A percentile compares a stretch with the other conserved stretches of the same genome.
Conservation (phyloP, 2,797 vertebrate genomes). For the Dipus sagitta region DNA sequence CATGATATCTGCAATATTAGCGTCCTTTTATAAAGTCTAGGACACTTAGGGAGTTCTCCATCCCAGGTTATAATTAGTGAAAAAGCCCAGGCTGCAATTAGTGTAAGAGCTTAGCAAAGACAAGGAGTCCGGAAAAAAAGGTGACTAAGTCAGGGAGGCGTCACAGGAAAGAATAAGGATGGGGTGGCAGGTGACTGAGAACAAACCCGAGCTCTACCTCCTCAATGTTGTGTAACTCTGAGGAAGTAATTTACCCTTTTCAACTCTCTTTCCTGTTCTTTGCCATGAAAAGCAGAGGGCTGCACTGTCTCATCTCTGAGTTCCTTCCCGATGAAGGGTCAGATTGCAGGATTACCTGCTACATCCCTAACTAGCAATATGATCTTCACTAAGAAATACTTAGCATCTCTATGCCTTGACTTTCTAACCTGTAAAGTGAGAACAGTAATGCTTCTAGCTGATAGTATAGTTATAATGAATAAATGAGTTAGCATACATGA, state of each 20-base stretch:
- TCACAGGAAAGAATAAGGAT: not conserved
- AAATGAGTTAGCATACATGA: not conserved
- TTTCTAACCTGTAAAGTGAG: constrained; percentile 41
- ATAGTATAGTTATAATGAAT: not conserved
- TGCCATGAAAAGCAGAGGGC: not conserved
- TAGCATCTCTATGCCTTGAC: not conserved
- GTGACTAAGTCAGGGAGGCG: not conserved
- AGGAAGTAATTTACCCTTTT: not conserved
- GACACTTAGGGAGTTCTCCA: not conserved
- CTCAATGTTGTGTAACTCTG: not conserved
- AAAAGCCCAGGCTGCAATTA: not conserved
- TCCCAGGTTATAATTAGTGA: not conserved
- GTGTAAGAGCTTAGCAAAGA: not conserved
- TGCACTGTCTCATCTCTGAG: not conserved
- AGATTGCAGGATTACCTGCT: not conserved
- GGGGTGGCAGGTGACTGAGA: not conserved
- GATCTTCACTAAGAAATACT: constrained; percentile 12
- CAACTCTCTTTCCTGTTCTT: not conserved
- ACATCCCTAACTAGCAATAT: not conserved
- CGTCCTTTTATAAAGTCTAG: not conserved
- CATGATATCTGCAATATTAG: not conserved
- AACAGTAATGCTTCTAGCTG: not conserved
- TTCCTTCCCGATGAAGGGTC: not conserved
- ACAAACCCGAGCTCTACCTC: not conserved
- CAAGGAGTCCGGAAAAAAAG: not conserved